phyloP scores from a whole-genome alignment of 2,113 vertebrate genomes.

The Semnornis frantzii region DNA sequence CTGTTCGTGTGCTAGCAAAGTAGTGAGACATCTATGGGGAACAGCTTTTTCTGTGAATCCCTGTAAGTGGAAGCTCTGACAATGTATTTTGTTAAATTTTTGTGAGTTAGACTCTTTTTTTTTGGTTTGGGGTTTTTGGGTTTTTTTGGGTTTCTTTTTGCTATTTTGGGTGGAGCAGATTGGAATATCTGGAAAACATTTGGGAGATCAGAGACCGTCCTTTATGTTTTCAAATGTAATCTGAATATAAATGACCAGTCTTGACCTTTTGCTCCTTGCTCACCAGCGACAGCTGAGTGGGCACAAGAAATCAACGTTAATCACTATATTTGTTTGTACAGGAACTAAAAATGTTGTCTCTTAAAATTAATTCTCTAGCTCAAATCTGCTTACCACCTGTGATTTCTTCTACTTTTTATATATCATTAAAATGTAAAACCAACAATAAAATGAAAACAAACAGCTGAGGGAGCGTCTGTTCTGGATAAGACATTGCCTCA shows the following conservation, averaged over 20 bases:
- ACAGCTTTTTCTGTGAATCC: background rate
- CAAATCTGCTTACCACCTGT: conserved; percentile 26
- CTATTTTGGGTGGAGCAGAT: conserved; percentile 14
- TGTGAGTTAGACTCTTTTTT: background rate
- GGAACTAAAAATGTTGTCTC: conserved; percentile 21
- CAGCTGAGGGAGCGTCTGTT: conserved; percentile 33
- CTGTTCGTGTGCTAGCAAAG: background rate
- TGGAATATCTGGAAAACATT: conserved; percentile 6
- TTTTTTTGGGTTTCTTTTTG: conserved; percentile 29
- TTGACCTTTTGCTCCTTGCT: conserved; percentile 6
- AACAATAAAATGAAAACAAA: conserved; percentile 63
- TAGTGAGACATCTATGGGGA: background rate
- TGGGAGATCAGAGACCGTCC: background rate
- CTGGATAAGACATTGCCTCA: conserved; percentile 7
- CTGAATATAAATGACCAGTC: background rate
- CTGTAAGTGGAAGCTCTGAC: background rate
- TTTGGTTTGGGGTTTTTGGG: background rate
- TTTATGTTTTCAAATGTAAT: conserved; percentile 8
- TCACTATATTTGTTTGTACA: conserved; percentile 14
- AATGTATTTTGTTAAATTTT: background rate
- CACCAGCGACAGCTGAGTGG: background rate
- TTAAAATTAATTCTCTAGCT: conserved; percentile 16
- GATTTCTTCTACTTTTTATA: conserved; percentile 50
- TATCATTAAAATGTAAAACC: conserved; percentile 44
- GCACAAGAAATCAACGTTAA: background rate